Percentiles rank a stretch among this genome's conserved stretches.
phyloP scores from a whole-genome alignment of 2,113 vertebrate species.

The Saccopteryx bilineata region DNA sequence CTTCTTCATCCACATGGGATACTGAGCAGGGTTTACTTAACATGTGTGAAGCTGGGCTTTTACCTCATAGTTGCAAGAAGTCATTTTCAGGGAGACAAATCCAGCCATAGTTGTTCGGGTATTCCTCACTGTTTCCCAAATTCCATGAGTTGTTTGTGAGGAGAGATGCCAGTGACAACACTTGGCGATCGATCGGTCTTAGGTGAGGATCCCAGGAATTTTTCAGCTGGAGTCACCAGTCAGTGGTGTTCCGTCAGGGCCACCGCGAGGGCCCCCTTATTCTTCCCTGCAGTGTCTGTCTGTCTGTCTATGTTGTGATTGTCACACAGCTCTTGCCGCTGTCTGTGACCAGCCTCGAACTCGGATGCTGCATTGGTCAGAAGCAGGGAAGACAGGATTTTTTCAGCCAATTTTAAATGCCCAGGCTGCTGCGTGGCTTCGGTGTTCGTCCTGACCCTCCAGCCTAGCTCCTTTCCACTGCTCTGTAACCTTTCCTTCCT shows the following conservation, averaged over 20 bases:
- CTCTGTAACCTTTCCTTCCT: background rate
- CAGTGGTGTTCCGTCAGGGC: background rate
- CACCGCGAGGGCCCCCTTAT: accelerated
- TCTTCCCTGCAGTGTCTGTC: too few relatives aligned
- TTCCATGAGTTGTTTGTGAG: background rate
- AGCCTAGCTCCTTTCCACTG: background rate
- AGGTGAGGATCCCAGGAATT: background rate
- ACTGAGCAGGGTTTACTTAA: background rate
- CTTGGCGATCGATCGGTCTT: background rate
- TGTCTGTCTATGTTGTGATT: background rate
- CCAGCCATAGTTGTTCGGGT: background rate
- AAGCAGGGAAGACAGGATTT: background rate
- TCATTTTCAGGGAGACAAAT: background rate
- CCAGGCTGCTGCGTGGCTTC: background rate
- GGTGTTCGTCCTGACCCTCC: background rate
- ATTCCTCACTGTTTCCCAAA: background rate
- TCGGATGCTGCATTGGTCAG: background rate
- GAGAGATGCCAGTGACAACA: background rate
- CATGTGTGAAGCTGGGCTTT: background rate
- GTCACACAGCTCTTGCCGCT: background rate
- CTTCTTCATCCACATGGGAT: background rate
- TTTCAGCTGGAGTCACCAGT: background rate
- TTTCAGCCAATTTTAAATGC: background rate
- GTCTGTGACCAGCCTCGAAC: background rate
- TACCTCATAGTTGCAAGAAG: background rate